Evolutionary conservation across 2,797 vertebrate species (phyloP), one percentile per base, ranked within the genome.

Genomic region (Microctenopoma stevenorrisi): DNA sequence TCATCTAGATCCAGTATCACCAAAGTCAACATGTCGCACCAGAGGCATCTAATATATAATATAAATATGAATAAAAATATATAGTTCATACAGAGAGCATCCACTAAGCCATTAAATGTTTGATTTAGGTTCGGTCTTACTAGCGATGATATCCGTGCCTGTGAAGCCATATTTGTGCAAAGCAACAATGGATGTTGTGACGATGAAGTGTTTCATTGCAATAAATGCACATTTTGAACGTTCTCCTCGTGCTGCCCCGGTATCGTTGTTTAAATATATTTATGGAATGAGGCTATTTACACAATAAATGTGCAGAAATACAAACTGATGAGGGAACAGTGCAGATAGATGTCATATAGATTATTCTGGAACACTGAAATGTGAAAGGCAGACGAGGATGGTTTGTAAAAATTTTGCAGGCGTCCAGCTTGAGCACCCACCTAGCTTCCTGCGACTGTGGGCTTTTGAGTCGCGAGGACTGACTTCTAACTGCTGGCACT

Each of bases 361-460:
- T 64, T 56, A 52, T 64, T 35, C 10, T 37, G 38, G 25, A 64
- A 8, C 71, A 33, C 0, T 12, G 15, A 28, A 26, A 44, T 51
- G 54, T 67, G 57, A 66, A 38, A 22, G 16, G 38, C 44, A 42
- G 37, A 12, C 0, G 14, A 30, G 49, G 49, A 16, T 11, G 28
- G 46, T 64, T 52, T 60, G 33, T 42, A 35, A 16, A 56, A 53
- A 51, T 7, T 33, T 5, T 33, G 30, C 30, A 33, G 66, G 55
- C 26, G 38, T 52, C 59, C 35, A 3, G 49, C 22, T 73, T 7
- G 10, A 42, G 72, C 76, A 49, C 49, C 53, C 72, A 67, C 53
- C 44, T 30, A 7, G 12, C 35, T 53, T 72, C 56, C 64, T 61
- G 46, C 14, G 57, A 51, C 5, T 40, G 10, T 33, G 22, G 25